Base-by-base conservation (phyloP, 2,797 vertebrate species). In the Typhlichthys eigenmanni region DNA sequence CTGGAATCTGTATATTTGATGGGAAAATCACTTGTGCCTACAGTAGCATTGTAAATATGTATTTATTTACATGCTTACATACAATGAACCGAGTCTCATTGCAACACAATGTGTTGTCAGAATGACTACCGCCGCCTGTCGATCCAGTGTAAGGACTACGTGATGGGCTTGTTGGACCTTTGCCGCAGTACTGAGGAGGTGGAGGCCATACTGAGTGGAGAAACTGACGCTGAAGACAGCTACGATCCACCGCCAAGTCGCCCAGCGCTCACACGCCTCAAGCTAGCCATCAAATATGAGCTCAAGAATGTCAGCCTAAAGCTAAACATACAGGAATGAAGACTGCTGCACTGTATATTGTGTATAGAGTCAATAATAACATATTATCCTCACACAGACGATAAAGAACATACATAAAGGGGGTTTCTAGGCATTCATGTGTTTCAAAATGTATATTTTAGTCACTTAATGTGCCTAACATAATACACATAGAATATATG, bases 101-200 rank as follows among this genome's bases (percentile, higher is more conserved):
- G 8, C 13, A n/a, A 58, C 5, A 34, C 6, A 57, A 45, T 71
- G 50, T 64, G 67, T 62, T 32, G 0, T 66, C 74, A 99, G 98
- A 97, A 98, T 47, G 98, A 99, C 85, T 99, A 98, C 89, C 95
- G 94, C 88, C 94, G 94, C 56, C 88, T 99, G 79, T 99, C 98
- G 1, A 93, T 94, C 90, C 98, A 99, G 85, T 99, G 97, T 88
- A 99, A 99, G 82, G 96, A 99, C 80, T 99, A 98, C 58, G 96
- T 99, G 60, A 97, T 99, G 34, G 98, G 98, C 19, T 94, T 99
- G 63, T 90, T 99, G 68, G 98, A 99, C 78, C 91, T 99, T 70
- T 99, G 98, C 87, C 95, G 98, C 85, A 98, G 95, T 84, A 99
- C 96, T 0, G 95, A 98, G 87, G 97, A 99, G 91, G 97, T 99